Percentiles rank a stretch among this genome's conserved stretches.
phyloP scores from a whole-genome alignment of 1,140 invertebrate species.

The Drosophila pachea region DNA sequence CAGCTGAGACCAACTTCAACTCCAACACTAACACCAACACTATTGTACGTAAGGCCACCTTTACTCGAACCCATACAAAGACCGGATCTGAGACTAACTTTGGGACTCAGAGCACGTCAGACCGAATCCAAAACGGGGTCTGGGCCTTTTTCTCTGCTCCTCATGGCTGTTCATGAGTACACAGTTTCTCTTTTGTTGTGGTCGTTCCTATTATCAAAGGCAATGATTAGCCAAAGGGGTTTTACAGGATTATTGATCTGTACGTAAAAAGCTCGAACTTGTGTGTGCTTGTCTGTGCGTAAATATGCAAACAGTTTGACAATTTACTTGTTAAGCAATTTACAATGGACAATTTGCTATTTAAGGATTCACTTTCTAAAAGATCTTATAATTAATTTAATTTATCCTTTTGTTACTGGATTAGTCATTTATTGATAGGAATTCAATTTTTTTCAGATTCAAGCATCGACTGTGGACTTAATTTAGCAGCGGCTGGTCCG shows the following conservation, averaged over 20 bases:
- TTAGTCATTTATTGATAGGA: too few relatives aligned
- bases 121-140: neutral
- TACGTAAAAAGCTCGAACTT: conserved; percentile 3
- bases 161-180: neutral
- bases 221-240: conserved; percentile 45
- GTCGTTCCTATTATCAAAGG: conserved; percentile 39
- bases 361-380: too few relatives aligned
- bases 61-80: neutral
- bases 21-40: conserved; percentile 8
- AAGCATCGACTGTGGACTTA: conserved; percentile 29
- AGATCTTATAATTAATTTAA: neutral
- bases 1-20: conserved; percentile 35
- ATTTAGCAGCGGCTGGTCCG: conserved; percentile 14
- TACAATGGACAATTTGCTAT: too few relatives aligned
- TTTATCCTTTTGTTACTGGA: too few relatives aligned
- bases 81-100: neutral
- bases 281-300: neutral
- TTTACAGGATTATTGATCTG: conserved; percentile 18
- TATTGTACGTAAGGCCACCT: too few relatives aligned
- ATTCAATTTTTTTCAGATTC: conserved; percentile 33
- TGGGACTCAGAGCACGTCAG: neutral
- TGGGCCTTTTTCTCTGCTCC: neutral
- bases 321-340: too few relatives aligned
- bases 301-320: too few relatives aligned
- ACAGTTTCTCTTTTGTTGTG: conserved; percentile 20